Conservation (phyloP, 2,888 invertebrate species). For the Bruchidius siliquastri region DNA sequence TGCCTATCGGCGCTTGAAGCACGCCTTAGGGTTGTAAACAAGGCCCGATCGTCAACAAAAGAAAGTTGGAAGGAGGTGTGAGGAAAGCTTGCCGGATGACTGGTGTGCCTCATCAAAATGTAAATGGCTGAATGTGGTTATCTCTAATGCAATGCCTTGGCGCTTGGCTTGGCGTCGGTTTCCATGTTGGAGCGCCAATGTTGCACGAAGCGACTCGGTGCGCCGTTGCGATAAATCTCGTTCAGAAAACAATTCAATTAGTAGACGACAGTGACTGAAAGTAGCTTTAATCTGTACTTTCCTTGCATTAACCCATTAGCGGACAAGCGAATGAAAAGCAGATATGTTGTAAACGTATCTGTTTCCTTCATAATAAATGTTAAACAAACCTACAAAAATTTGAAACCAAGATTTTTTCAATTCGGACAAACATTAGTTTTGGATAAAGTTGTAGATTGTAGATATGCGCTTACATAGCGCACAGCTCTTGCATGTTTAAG, state of each 20-base stretch:
- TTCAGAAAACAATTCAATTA: background rate
- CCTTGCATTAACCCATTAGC: no score
- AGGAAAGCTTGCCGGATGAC: background rate
- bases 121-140: slow-evolving; percentile 40
- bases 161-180: background rate
- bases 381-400: no score
- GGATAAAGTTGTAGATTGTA: no score
- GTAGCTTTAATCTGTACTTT: background rate
- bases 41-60: background rate
- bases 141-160: slow-evolving; percentile 3
- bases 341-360: no score
- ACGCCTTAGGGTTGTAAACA: background rate
- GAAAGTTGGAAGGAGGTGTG: background rate
- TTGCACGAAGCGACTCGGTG: background rate
- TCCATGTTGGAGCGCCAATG: background rate
- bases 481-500: no score
- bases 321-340: no score
- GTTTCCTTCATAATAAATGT: no score
- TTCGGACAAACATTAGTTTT: no score
- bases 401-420: no score
- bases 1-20: background rate
- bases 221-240: background rate
- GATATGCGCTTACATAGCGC: no score
- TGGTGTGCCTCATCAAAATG: slow-evolving; percentile 37
- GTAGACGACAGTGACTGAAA: background rate